phyloP scores from a whole-genome alignment of 2,113 vertebrate genomes.

The Dromiciops gliroides region DNA sequence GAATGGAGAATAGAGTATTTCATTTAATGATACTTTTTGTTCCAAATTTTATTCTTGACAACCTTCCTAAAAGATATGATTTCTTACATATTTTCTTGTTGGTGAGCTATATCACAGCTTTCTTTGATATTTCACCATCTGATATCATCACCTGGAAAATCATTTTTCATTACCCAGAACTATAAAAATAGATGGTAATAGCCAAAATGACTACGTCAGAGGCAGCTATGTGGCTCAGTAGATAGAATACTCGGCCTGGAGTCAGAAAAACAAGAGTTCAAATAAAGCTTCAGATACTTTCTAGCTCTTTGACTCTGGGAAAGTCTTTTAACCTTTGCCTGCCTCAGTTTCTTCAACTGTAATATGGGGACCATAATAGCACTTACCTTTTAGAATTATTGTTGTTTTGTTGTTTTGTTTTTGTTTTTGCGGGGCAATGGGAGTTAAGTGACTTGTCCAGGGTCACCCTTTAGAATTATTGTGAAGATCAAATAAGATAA shows the following conservation, averaged over 20 bases:
- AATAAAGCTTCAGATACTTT: background rate
- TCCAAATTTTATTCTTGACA: conserved; percentile 4
- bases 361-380: background rate
- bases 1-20: conserved; percentile 26
- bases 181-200: background rate
- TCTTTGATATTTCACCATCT: conserved; percentile 27
- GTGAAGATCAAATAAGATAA: background rate
- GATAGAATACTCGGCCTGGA: background rate
- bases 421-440: no score
- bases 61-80: background rate
- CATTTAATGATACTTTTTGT: conserved; percentile 11
- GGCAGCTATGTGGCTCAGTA: background rate
- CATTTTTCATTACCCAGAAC: background rate
- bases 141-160: background rate
- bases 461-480: background rate
- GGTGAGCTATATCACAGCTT: conserved; percentile 28
- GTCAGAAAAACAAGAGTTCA: background rate
- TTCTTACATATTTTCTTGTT: conserved; percentile 10
- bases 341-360: background rate
- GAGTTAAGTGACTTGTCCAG: no score
- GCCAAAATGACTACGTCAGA: conserved; percentile 21
- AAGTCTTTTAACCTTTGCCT: background rate
- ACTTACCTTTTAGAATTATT: background rate
- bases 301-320: background rate
- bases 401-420: no score